These are phyloP conservation scores for Chymomyza amoena DNA, from an alignment of 2,888 invertebrate species.

Conservation along the genomic window DNA sequence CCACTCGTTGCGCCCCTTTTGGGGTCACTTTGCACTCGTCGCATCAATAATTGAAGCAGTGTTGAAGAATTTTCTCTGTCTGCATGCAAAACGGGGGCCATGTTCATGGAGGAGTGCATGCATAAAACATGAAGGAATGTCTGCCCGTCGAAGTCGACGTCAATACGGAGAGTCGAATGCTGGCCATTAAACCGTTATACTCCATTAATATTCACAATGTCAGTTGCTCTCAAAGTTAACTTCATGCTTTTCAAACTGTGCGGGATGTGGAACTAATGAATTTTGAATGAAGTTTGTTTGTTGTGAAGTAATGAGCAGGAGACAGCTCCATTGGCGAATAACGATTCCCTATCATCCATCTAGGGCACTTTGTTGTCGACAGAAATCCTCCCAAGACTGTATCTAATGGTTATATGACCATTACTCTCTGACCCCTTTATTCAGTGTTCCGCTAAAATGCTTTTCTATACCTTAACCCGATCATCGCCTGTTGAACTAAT, in stretches of 20 bases:
- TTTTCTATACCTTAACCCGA: too few relatives aligned
- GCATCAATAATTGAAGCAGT: slow-evolving; percentile 21
- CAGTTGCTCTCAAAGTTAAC: background rate
- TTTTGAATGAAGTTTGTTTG: too few relatives aligned
- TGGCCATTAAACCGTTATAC: background rate
- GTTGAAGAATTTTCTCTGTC: slow-evolving; percentile 39
- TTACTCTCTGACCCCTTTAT: background rate
- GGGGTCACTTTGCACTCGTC: slow-evolving; percentile 17
- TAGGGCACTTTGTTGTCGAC: too few relatives aligned
- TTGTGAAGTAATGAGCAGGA: too few relatives aligned
- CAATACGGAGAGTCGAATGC: background rate
- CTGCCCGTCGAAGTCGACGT: slow-evolving; percentile 27
- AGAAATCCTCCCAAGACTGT: too few relatives aligned
- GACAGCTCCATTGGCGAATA: too few relatives aligned
- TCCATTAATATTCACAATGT: background rate
- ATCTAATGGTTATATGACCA: too few relatives aligned
- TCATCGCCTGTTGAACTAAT: too few relatives aligned
- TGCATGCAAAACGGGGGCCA: slow-evolving; percentile 3
- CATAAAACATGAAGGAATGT: slow-evolving; percentile 62
- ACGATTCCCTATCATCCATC: too few relatives aligned
- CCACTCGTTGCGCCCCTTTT: background rate
- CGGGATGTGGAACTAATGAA: background rate
- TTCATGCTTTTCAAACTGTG: background rate
- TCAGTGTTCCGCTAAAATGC: background rate
- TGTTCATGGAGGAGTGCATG: slow-evolving; percentile 28